Conservation (phyloP, 2,113 vertebrate species). For the Trematomus loennbergii region DNA sequence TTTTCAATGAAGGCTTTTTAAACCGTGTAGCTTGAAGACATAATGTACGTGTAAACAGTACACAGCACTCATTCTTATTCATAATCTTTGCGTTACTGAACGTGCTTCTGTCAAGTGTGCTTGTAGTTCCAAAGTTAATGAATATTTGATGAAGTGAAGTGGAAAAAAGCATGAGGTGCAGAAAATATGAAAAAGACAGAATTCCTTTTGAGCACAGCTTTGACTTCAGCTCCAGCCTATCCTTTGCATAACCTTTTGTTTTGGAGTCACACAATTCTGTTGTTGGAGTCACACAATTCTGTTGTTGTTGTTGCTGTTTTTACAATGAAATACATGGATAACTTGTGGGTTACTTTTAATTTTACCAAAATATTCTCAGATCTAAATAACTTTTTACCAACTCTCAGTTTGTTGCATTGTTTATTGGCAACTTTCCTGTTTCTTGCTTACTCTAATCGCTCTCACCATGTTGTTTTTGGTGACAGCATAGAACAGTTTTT, state of each 20-base stretch:
- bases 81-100: not conserved
- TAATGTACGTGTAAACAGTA: not conserved
- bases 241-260: not conserved
- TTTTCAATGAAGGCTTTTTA: slow-evolving; percentile 1
- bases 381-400: too few relatives aligned
- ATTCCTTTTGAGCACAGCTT: not conserved
- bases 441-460: too few relatives aligned
- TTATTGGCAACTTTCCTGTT: not conserved
- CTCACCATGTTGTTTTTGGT: not conserved
- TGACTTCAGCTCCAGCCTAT: not conserved
- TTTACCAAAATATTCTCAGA: too few relatives aligned
- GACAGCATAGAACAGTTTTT: not conserved
- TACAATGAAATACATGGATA: not conserved
- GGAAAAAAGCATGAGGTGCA: not conserved
- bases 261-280: not conserved
- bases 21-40: slow-evolving; percentile 12
- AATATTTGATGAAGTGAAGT: slow-evolving; percentile 40
- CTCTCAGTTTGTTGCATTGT: not conserved
- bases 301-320: not conserved
- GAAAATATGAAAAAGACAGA: slow-evolving; percentile 26
- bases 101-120: slow-evolving; percentile 6
- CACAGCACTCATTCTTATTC: not conserved
- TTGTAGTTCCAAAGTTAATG: slow-evolving; percentile 30
- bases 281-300: not conserved
- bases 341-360: not conserved